A percentile compares a stretch with the other conserved stretches of the same genome.
phyloP scores from a whole-genome alignment of 2,113 vertebrate species.

The cat (Felis catus) region DNA sequence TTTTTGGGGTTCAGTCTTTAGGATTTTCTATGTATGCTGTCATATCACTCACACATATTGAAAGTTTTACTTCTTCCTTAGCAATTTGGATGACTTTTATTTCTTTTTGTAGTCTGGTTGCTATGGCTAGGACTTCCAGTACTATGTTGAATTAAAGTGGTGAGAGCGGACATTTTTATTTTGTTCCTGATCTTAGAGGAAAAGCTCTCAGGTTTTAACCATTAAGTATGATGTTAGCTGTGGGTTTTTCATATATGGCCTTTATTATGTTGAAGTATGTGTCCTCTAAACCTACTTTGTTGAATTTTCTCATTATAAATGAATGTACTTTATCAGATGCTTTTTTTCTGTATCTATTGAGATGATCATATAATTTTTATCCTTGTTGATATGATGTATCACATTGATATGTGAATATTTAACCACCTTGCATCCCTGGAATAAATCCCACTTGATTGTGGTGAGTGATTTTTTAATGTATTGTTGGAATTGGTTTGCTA shows the following conservation, averaged over 20 bases:
- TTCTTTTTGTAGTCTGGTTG: not conserved
- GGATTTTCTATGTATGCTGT: not conserved
- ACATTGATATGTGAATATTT: not conserved
- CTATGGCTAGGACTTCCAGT: not conserved
- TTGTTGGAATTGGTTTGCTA: not conserved
- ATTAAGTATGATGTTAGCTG: not conserved
- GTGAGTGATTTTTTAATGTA: not conserved
- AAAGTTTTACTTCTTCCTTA: not conserved
- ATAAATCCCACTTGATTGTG: not conserved
- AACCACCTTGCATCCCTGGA: not conserved
- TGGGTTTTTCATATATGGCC: not conserved
- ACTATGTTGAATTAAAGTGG: not conserved
- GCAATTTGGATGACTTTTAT: not conserved
- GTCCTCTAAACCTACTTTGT: not conserved
- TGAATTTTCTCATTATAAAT: not conserved
- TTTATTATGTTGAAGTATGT: not conserved
- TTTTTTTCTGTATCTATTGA: not conserved
- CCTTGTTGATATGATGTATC: not conserved
- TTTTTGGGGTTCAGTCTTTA: not conserved
- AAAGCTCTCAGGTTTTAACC: not conserved
- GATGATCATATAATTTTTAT: not conserved
- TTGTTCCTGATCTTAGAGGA: not conserved
- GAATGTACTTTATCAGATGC: not conserved
- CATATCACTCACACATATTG: not conserved
- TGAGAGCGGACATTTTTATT: not conserved